Evolutionary conservation across 2,888 invertebrate species (phyloP).

Genomic region (Synergus itoensis): DNA sequence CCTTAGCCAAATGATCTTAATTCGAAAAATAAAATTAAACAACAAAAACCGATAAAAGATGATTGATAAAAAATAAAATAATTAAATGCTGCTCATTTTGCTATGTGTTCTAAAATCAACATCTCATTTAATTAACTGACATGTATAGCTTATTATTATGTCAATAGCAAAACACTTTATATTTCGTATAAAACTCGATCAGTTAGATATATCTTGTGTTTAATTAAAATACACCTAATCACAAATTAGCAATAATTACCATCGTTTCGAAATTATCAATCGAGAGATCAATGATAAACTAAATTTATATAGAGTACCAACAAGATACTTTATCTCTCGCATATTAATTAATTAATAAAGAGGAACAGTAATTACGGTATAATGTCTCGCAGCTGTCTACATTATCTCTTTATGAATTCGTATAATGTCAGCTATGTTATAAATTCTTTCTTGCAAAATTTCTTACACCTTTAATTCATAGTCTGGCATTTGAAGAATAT

Average conservation of each 20-base stretch:
- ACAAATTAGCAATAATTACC: constrained; percentile 30
- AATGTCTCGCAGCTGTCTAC: constrained; percentile 13
- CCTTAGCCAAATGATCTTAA: neutral
- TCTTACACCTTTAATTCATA: no score
- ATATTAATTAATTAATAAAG: constrained; percentile 20
- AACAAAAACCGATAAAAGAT: neutral
- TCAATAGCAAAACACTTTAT: neutral
- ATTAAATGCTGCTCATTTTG: no score
- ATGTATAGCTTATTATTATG: neutral
- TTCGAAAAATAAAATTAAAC: neutral
- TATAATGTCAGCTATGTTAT: no score
- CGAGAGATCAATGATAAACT: constrained; percentile 7
- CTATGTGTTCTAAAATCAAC: neutral
- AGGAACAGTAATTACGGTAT: constrained; percentile 1
- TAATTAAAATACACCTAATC: constrained; percentile 14
- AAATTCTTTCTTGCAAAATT: neutral
- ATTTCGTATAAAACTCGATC: constrained; percentile 1
- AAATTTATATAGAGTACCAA: neutral
- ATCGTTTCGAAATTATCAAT: constrained; percentile 28
- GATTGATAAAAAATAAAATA: neutral
- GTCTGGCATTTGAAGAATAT: no score
- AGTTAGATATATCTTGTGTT: neutral
- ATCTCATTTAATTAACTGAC: neutral
- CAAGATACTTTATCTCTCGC: constrained; percentile 34
- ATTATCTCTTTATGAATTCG: neutral